phyloP scores from a whole-genome alignment of 2,113 vertebrate genomes.

The Alexandromys fortis region DNA sequence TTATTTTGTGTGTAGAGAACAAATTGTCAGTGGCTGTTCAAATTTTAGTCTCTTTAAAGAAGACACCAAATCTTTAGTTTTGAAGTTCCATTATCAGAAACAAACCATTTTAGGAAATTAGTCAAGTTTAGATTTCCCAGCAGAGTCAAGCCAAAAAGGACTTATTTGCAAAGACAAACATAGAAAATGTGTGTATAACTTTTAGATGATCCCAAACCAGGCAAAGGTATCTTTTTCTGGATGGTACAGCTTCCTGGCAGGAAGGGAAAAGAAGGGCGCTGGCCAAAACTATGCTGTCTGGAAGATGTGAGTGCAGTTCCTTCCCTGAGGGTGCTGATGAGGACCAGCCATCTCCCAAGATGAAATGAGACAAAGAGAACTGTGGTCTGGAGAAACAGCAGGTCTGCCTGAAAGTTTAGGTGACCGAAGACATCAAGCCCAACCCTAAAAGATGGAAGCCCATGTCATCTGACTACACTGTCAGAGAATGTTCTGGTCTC shows the following conservation, averaged over 20 bases:
- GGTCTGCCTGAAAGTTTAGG: not conserved
- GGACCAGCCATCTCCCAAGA: not conserved
- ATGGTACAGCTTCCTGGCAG: not conserved
- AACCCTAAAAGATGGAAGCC: not conserved
- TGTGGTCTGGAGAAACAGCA: not conserved
- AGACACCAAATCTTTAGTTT: not conserved
- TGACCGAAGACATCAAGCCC: not conserved
- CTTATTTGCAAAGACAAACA: not conserved
- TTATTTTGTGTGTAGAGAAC: not conserved
- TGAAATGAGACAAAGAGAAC: not conserved
- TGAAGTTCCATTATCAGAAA: not conserved
- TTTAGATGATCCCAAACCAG: not conserved
- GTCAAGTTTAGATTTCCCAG: conserved; percentile 13
- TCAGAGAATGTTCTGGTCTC: not conserved
- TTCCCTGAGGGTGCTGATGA: not conserved
- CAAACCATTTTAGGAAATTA: not conserved
- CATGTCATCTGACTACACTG: not conserved
- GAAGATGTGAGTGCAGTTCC: not conserved
- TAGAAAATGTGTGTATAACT: not conserved
- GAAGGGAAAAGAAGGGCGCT: not conserved
- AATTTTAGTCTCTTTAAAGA: not conserved
- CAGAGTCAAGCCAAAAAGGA: not conserved
- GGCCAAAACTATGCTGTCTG: not conserved
- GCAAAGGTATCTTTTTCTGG: not conserved
- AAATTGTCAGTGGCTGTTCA: not conserved